Evolutionary conservation across 2,888 invertebrate species (phyloP).

Genomic region (Onthophagus sagittarius): DNA sequence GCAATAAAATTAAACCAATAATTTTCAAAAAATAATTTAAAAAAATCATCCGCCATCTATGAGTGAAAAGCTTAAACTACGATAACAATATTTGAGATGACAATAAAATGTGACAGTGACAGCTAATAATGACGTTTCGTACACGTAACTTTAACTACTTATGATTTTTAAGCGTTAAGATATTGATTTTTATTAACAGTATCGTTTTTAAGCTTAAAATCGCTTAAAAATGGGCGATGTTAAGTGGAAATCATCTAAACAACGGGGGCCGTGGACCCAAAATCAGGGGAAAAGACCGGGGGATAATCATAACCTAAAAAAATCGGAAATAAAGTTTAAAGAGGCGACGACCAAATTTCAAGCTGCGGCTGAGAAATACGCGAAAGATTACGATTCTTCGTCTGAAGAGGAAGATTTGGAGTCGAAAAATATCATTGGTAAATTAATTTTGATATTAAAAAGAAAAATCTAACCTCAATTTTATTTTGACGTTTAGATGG

Average conservation of each 20-base stretch:
- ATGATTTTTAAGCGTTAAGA: no score
- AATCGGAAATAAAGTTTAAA: constrained; percentile 46
- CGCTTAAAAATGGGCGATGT: constrained; percentile 20
- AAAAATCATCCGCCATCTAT: no score
- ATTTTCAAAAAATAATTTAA: no score
- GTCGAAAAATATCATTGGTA: constrained; percentile 51
- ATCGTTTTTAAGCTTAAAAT: background rate
- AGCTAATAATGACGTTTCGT: no score
- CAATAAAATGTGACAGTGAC: no score
- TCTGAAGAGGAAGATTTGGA: constrained; percentile 55
- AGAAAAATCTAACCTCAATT: background rate
- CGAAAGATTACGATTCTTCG: constrained; percentile 52
- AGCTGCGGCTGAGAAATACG: constrained; percentile 51
- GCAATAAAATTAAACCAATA: no score
- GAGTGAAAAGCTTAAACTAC: no score
- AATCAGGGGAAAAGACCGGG: constrained; percentile 17
- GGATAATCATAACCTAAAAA: constrained; percentile 21
- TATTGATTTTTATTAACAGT: no score
- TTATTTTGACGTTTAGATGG: constrained; percentile 42
- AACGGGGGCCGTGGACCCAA: constrained; percentile 23
- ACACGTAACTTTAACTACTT: no score
- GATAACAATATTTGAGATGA: no score
- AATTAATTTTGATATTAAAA: constrained; percentile 11
- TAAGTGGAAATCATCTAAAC: constrained; percentile 18
- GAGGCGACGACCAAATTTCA: constrained; percentile 51